A percentile compares a stretch with the other conserved stretches of the same genome.
Evolutionary conservation across 2,113 vertebrate species (phyloP).

Genomic region (Corythornis cristatus): DNA sequence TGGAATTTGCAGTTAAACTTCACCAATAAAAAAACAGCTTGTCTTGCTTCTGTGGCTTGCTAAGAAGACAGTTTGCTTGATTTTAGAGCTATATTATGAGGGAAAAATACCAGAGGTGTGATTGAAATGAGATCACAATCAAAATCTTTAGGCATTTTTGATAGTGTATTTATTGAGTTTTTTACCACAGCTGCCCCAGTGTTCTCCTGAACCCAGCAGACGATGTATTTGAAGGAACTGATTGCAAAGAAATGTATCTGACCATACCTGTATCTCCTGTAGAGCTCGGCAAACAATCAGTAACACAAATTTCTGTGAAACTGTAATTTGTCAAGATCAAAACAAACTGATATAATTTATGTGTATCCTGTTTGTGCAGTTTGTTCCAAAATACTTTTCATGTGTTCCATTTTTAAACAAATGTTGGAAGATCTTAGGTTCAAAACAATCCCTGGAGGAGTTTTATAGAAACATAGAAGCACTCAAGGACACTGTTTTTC

Average conservation of each 20-base stretch:
- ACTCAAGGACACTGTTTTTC: background rate
- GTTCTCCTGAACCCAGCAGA: background rate
- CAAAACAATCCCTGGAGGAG: background rate
- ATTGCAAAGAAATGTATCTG: background rate
- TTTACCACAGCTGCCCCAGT: background rate
- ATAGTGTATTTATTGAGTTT: background rate
- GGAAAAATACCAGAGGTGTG: background rate
- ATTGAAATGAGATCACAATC: constrained; percentile 3
- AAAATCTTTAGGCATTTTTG: background rate
- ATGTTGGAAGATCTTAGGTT: background rate
- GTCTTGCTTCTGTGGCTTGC: background rate
- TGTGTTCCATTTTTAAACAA: background rate
- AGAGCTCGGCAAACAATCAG: background rate
- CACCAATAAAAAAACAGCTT: background rate
- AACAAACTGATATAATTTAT: background rate
- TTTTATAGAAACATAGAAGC: background rate
- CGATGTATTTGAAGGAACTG: constrained; percentile 14
- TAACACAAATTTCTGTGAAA: constrained; percentile 11
- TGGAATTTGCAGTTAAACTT: constrained; percentile 11
- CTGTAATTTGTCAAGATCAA: background rate
- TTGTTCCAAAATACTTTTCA: background rate
- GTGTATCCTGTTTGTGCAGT: background rate
- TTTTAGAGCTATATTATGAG: background rate
- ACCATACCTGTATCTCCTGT: constrained; percentile 11
- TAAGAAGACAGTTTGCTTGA: background rate